Conservation (phyloP, 1,140 invertebrate genomes). For the Archegozetes longisetosus region DNA sequence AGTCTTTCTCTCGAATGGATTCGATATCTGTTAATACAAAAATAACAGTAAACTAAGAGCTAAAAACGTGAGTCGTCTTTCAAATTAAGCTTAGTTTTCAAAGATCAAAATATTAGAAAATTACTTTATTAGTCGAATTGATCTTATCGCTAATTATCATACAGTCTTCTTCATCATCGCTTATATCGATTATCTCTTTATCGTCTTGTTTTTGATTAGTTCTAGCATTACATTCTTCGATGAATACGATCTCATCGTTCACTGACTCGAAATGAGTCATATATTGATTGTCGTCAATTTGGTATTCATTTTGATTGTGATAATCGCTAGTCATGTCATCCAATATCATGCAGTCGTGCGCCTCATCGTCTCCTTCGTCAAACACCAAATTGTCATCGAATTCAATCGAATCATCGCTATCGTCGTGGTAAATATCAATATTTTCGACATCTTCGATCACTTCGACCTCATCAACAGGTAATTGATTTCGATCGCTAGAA, state of each 20-base stretch:
- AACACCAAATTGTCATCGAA: too few species aligned
- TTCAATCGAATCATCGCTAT: too few species aligned
- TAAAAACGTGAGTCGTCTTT: background rate
- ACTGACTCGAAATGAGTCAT: too few species aligned
- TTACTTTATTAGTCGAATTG: background rate
- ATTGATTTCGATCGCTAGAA: too few species aligned
- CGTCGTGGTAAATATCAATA: too few species aligned
- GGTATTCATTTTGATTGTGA: background rate
- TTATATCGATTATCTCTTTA: background rate
- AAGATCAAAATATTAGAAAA: too few species aligned
- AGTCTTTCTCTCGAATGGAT: background rate
- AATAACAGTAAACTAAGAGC: background rate
- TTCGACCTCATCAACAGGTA: too few species aligned
- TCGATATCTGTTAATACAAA: background rate
- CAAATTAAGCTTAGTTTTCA: too few species aligned
- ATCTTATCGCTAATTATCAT: background rate
- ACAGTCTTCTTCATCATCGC: background rate
- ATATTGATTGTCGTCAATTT: background rate
- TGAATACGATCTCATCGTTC: background rate
- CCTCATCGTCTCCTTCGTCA: background rate
- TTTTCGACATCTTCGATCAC: too few species aligned
- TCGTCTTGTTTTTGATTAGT: background rate
- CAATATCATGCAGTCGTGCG: background rate
- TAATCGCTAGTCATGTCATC: background rate
- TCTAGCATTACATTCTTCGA: background rate